Evolutionary conservation across 2,888 invertebrate species (phyloP).

Genomic region (Rhagonycha fulva): DNA sequence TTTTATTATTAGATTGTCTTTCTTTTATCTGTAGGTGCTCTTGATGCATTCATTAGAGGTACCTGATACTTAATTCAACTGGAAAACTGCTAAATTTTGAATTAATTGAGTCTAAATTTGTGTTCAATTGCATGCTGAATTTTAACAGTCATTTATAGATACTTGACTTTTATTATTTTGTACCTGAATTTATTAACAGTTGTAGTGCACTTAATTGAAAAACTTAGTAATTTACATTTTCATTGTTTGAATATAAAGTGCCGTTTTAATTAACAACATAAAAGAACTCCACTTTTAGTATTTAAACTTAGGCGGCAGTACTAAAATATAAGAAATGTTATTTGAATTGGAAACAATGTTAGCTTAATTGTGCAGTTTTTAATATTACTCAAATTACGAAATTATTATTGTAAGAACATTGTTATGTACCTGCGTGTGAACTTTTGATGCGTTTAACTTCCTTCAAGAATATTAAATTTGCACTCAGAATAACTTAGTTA

Average conservation of each 20-base stretch:
- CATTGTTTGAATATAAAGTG: constrained; percentile 18
- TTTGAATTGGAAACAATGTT: background rate
- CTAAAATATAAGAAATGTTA: background rate
- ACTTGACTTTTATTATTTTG: constrained; percentile 20
- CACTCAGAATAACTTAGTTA: too few relatives aligned
- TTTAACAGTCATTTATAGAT: constrained; percentile 11
- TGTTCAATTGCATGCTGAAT: constrained; percentile 14
- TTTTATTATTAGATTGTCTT: background rate
- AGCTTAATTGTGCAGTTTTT: background rate
- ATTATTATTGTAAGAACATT: background rate
- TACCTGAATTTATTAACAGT: constrained; percentile 20
- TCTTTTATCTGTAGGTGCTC: background rate
- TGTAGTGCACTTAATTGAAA: constrained; percentile 19
- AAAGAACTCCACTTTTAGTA: constrained; percentile 1
- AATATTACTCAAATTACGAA: background rate
- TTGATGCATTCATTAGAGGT: constrained; percentile 3
- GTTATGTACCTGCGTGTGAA: background rate
- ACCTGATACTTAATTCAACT: constrained; percentile 1
- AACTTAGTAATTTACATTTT: constrained; percentile 14
- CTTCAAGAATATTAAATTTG: too few relatives aligned
- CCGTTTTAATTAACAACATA: constrained; percentile 10
- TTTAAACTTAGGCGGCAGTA: constrained; percentile 2
- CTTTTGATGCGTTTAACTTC: background rate
- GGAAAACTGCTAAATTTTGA: constrained; percentile 9
- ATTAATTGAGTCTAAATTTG: constrained; percentile 9